These are phyloP conservation scores for Numenius arquata DNA, from an alignment of 2,113 vertebrate species.

Conservation along the genomic window DNA sequence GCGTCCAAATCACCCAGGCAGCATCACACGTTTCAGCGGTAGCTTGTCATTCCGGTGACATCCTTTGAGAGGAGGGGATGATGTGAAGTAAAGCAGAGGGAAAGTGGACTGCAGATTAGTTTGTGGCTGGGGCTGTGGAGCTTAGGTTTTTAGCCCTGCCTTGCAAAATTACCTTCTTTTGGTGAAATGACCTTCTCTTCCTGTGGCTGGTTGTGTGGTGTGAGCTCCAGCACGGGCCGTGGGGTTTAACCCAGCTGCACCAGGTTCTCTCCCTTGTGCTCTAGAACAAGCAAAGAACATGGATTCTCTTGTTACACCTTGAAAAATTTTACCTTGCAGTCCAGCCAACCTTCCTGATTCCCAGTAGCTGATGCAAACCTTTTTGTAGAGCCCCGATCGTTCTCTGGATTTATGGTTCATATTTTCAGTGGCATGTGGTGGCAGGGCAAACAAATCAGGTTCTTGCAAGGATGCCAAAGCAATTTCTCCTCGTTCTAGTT, in stretches of 20 bases:
- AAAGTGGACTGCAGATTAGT: neutral
- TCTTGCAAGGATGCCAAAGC: slow-evolving; percentile 36
- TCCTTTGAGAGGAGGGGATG: neutral
- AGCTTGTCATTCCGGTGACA: neutral
- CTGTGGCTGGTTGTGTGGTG: rapidly evolving
- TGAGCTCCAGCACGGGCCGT: rapidly evolving
- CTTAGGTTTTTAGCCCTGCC: neutral
- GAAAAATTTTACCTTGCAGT: neutral
- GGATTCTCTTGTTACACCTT: rapidly evolving
- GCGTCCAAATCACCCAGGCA: neutral
- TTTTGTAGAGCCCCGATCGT: neutral
- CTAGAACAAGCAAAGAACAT: neutral
- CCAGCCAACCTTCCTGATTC: neutral
- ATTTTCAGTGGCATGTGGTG: neutral
- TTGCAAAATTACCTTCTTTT: neutral
- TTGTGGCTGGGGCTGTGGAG: neutral
- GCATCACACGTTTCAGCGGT: rapidly evolving
- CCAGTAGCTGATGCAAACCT: neutral
- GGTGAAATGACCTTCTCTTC: neutral
- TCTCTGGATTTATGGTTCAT: slow-evolving; percentile 1
- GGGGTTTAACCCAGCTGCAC: neutral
- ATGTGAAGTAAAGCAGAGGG: neutral
- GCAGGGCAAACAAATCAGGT: slow-evolving; percentile 36
- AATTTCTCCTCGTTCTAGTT: slow-evolving; percentile 9
- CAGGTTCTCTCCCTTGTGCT: neutral